A percentile compares a stretch with the other conserved stretches of the same genome.
Evolutionary conservation across 2,797 vertebrate species (phyloP).

Genomic region (Calcarius lapponicus): DNA sequence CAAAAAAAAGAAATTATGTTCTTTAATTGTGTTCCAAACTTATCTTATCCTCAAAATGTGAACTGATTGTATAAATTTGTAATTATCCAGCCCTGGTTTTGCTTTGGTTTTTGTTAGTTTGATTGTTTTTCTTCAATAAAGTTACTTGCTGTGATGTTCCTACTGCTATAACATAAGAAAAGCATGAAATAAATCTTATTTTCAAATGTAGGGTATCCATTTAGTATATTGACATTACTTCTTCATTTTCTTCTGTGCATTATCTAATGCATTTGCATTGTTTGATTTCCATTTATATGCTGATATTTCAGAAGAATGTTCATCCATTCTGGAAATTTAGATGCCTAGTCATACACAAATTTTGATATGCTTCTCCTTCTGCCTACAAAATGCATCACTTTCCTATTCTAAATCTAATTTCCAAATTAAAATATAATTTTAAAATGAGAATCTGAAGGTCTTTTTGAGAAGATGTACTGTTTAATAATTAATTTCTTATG

Average conservation of each 20-base stretch:
- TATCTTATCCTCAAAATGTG: neutral
- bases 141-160: neutral
- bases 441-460: neutral
- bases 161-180: neutral
- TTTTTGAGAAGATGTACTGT: neutral
- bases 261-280: neutral
- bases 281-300: neutral
- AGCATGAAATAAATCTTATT: neutral
- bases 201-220: neutral
- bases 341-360: neutral
- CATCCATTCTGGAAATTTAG: neutral
- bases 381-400: neutral
- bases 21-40: constrained; percentile 26
- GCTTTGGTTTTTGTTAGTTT: neutral
- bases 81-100: neutral
- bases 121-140: neutral
- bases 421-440: neutral
- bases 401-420: neutral
- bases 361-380: neutral
- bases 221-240: neutral
- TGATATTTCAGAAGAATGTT: neutral
- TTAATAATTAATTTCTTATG: neutral
- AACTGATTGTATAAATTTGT: neutral
- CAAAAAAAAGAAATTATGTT: neutral
- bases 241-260: neutral